Evolutionary conservation across 2,113 vertebrate genomes (phyloP), one percentile per base, ranked within the genome.

Genomic region (Cyrtonyx montezumae): DNA sequence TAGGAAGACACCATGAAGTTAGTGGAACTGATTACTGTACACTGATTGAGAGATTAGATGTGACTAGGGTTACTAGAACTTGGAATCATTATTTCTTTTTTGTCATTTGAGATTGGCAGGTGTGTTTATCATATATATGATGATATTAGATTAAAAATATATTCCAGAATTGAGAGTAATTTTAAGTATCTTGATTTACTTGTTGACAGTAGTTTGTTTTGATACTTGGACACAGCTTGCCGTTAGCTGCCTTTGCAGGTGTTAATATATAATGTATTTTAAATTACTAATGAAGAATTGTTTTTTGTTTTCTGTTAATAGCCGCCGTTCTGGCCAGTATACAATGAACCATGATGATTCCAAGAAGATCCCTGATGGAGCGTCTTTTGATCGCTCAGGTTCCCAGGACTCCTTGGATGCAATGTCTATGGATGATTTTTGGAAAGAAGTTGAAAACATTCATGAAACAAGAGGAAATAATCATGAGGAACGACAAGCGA

Each of bases 351-450:
- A 98, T 96, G 93, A 98, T 89, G 93, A 91, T 73, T 80, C 93
- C 48, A 97, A 92, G 85, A 97, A 94, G 89, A 83, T 45, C 4
- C 51, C 80, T 0, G 97, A 97, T 73, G 98, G 93, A 81, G 94
- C 96, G 22, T 92, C 94, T 0, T 98, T 98, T 83, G 95, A 98
- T 87, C 97, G 97, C 37, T 98, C 98, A 12, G 97, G 80, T 94
- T 99, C 98, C 34, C 98, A 99, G 98, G 99, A 99, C 96, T 99
- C 99, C 26, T 96, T 99, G 97, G 99, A 99, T 79, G 99, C 99
- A 86, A 84, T 98, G 25, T 98, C 98, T 63, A 98, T 99, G 98
- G 98, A 98, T 51, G 98, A 98, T 92, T 99, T 99, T 77, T 99
- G 98, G 98, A 99, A 95, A 55, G 99, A 99, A 97, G 79, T 99